A percentile compares a stretch with the other conserved stretches of the same genome.
These are phyloP conservation scores for Brachyptera risi DNA, from an alignment of 2,888 invertebrate genomes.

Conservation along the genomic window DNA sequence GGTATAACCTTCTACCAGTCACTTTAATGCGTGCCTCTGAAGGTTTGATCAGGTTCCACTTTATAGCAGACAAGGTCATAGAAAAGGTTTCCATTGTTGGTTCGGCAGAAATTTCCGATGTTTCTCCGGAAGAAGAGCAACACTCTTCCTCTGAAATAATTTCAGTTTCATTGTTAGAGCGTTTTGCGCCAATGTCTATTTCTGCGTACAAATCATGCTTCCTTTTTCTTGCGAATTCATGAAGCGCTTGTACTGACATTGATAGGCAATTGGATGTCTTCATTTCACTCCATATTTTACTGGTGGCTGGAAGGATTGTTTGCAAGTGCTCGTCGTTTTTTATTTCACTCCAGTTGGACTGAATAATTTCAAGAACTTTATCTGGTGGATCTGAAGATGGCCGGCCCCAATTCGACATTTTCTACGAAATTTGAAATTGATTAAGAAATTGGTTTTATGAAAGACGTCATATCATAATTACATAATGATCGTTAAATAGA, in stretches of 20 bases:
- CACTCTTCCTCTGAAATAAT: too few species aligned
- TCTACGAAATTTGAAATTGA: too few species aligned
- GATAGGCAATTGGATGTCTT: neutral
- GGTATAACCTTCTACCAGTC: neutral
- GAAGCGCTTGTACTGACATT: neutral
- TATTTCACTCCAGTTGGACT: neutral
- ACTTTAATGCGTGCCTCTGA: neutral
- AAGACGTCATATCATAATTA: too few species aligned
- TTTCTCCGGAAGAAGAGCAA: too few species aligned
- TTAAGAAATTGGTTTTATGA: too few species aligned
- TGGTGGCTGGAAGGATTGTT: neutral
- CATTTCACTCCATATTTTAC: neutral
- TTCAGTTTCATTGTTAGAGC: neutral
- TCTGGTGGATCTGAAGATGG: neutral
- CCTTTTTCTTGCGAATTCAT: slow-evolving; percentile 8
- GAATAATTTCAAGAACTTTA: neutral
- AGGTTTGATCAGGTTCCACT: slow-evolving; percentile 3
- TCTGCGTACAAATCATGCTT: neutral
- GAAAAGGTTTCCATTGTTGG: neutral
- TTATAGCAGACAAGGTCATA: neutral
- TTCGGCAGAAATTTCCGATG: neutral
- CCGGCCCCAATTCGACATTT: neutral
- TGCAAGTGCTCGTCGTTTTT: neutral
- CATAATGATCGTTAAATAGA: too few species aligned
- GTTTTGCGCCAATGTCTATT: neutral